Base-by-base conservation (phyloP, 1,140 invertebrate species). In the Drosophila aff. region DNA sequence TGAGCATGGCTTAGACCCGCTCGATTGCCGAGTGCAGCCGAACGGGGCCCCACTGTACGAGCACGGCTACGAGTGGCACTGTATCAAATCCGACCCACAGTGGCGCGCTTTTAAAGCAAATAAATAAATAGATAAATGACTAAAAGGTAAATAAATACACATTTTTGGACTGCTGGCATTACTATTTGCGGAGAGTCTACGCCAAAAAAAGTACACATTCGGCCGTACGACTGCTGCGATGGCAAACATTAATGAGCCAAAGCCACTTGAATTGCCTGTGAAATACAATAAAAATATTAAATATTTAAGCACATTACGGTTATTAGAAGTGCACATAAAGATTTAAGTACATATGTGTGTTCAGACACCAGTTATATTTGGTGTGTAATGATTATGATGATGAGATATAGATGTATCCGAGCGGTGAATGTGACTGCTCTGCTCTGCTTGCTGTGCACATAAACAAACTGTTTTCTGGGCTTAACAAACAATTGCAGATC, bases 51-150 rank as follows among this genome's bases (percentile, higher is more conserved):
- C 53, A 43, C 61, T 57, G 53, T 57, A n/a, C 52, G 28, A 52
- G 65, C 38, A 38, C 18, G 38, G 57, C 55, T 16, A 26, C 47
- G 26, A 59, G 66, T 59, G 64, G 53, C 59, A 61, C 61, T 79
- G 59, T 53, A 79, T 71, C 50, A 50, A 75, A 65, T 40, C 53
- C 83, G 77, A 55, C 83, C 67, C 63, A 83, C 86, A 83, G 84
- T 83, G 84, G 72, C 80, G 84, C 84, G 77, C 83, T 87, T 87
- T 89, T 66, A 81, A 89, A 84, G 78, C 71, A 89, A 90, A 90
- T 89, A 89, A 89, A 90, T 89, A 87, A 84, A 87, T 87, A 87
- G 84, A 87, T 87, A 87, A 87, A 87, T 89, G 82, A 89, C 85
- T 90, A 89, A 90, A 86, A 89, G 78, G 85, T 89, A 90, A 90